Percentiles rank a stretch among this genome's conserved stretches.
Conservation (phyloP, 1,140 invertebrate genomes). For the Philotrypesis tridentata region DNA sequence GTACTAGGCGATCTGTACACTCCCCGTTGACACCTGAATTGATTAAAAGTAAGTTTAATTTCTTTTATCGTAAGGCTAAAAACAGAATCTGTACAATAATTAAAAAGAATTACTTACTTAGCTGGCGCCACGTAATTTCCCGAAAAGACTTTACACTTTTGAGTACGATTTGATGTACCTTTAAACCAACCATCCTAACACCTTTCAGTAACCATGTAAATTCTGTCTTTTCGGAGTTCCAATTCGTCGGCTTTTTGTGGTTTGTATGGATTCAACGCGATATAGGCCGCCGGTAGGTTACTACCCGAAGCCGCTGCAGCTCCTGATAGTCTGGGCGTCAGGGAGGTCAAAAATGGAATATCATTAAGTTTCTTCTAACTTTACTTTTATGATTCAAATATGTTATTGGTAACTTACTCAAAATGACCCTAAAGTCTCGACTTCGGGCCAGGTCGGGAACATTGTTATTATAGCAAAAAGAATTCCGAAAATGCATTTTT, state of each 20-base stretch:
- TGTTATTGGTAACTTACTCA: too few species aligned
- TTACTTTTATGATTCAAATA: too few species aligned
- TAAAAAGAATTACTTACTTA: slow-evolving; percentile 71
- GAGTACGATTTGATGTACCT: slow-evolving; percentile 88
- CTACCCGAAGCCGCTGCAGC: slow-evolving; percentile 34
- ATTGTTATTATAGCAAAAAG: too few species aligned
- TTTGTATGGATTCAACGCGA: slow-evolving; percentile 93
- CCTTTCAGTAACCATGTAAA: slow-evolving; percentile 94
- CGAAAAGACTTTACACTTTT: slow-evolving; percentile 94
- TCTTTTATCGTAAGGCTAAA: neutral
- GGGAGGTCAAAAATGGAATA: too few species aligned
- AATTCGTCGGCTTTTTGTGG: slow-evolving; percentile 95
- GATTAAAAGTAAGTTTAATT: slow-evolving; percentile 31
- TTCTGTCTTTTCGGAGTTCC: slow-evolving; percentile 90
- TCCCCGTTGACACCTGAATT: slow-evolving; percentile 67
- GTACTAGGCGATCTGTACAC: slow-evolving; percentile 65
- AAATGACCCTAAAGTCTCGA: too few species aligned
- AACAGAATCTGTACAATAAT: neutral
- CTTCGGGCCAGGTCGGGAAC: too few species aligned
- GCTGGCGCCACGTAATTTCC: slow-evolving; percentile 93
- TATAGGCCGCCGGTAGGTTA: slow-evolving; percentile 79
- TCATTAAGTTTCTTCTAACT: too few species aligned
- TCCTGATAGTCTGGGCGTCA: too few species aligned
- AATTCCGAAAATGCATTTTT: too few species aligned
- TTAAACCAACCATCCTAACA: slow-evolving; percentile 98